Conservation (phyloP, 1,140 invertebrate genomes). For the Orchestia grillus region DNA sequence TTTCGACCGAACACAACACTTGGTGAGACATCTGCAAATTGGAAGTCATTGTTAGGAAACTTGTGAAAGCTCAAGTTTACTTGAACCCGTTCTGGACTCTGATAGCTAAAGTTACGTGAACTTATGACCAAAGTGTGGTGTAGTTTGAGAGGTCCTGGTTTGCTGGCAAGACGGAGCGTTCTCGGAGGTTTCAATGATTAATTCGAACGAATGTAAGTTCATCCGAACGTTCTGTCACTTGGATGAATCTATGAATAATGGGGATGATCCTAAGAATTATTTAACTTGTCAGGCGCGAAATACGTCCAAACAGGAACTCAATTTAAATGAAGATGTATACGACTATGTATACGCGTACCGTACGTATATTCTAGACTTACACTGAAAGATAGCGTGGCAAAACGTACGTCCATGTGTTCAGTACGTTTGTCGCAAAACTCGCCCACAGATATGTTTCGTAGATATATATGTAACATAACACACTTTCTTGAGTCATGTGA, state of each 20-base stretch:
- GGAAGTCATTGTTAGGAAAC: background rate
- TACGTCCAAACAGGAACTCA: background rate
- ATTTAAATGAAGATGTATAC: background rate
- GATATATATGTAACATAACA: too few relatives aligned
- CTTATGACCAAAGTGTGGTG: background rate
- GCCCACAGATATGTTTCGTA: too few relatives aligned
- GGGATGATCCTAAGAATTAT: background rate
- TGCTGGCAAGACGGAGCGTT: background rate
- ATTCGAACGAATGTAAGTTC: background rate
- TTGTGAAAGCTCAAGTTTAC: background rate
- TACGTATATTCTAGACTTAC: too few relatives aligned
- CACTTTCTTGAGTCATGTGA: too few relatives aligned
- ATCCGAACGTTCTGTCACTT: background rate
- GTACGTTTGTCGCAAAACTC: too few relatives aligned
- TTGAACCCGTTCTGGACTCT: background rate
- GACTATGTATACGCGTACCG: too few relatives aligned
- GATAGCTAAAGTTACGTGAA: slow-evolving; percentile 30
- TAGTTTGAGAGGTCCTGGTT: background rate
- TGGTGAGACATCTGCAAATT: background rate
- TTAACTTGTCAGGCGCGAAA: background rate
- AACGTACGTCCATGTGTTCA: too few relatives aligned
- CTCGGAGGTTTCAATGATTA: background rate
- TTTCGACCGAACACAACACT: background rate
- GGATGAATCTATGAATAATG: background rate
- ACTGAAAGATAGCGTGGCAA: too few relatives aligned